Percentiles rank a stretch among this genome's conserved stretches.
These are phyloP conservation scores for Agapornis roseicollis DNA, from an alignment of 2,113 vertebrate genomes.

Conservation along the genomic window DNA sequence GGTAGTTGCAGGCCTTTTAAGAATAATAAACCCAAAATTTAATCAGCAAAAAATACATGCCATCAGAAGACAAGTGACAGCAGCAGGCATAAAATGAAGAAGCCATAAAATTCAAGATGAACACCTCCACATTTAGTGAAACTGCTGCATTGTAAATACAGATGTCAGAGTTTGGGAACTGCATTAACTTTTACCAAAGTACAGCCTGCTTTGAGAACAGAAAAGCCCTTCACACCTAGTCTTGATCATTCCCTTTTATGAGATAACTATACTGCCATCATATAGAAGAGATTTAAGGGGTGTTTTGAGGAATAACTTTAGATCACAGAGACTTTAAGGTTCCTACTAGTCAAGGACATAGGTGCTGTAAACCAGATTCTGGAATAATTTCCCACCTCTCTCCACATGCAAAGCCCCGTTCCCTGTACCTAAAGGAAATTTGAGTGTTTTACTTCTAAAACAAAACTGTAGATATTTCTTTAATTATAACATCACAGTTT, in stretches of 20 bases:
- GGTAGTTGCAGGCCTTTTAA: background rate
- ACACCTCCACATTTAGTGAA: background rate
- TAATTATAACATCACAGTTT: background rate
- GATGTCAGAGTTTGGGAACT: background rate
- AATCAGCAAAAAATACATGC: background rate
- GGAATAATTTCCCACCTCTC: background rate
- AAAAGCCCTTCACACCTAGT: background rate
- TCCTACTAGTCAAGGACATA: background rate
- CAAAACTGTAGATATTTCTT: background rate
- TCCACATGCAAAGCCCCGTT: background rate
- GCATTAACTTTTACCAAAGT: background rate
- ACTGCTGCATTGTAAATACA: background rate
- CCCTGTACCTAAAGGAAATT: background rate
- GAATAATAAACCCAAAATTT: background rate
- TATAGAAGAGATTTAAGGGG: background rate
- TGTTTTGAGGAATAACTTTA: background rate
- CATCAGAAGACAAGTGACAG: background rate
- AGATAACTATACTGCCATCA: background rate
- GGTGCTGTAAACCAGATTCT: background rate
- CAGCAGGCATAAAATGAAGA: background rate
- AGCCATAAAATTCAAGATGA: background rate
- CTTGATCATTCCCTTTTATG: background rate
- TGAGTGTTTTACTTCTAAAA: background rate
- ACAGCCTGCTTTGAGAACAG: background rate
- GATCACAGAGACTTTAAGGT: background rate